Conservation (phyloP, 1,140 invertebrate species). For the Bombus picipes region DNA sequence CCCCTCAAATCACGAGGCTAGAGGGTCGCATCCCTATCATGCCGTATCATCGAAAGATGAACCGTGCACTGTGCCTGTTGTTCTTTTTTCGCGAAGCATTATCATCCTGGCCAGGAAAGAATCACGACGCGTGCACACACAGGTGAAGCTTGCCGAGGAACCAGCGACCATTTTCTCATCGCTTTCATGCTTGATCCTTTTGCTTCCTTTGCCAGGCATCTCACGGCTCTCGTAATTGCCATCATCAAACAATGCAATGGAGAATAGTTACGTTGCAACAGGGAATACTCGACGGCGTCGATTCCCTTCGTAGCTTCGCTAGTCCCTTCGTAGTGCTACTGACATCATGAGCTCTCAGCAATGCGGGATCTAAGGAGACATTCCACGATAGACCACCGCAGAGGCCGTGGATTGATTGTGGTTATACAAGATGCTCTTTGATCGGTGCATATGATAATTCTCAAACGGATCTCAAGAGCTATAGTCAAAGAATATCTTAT, state of each 20-base stretch:
- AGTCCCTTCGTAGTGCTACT: neutral
- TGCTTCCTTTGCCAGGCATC: slow-evolving; percentile 56
- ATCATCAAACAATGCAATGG: slow-evolving; percentile 74
- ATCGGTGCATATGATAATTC: slow-evolving; percentile 48
- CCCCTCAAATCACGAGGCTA: neutral
- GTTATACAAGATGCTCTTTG: slow-evolving; percentile 34
- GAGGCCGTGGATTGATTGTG: slow-evolving; percentile 35
- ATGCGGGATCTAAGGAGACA: slow-evolving; percentile 38
- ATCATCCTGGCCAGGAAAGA: neutral
- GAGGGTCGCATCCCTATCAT: slow-evolving; percentile 39
- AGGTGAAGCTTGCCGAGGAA: neutral
- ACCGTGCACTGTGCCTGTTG: neutral
- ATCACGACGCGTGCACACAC: neutral
- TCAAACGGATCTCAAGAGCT: neutral
- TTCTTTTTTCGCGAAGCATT: slow-evolving; percentile 13
- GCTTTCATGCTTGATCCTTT: slow-evolving; percentile 2
- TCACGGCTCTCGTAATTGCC: slow-evolving; percentile 75
- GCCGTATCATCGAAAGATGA: slow-evolving; percentile 55
- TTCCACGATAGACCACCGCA: slow-evolving; percentile 40
- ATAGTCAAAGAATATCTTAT: neutral
- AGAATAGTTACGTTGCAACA: slow-evolving; percentile 42
- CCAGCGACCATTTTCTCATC: slow-evolving; percentile 21
- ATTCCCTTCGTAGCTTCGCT: neutral
- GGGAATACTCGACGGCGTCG: neutral
- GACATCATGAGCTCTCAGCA: neutral